These are phyloP conservation scores for mouse (Mus musculus) DNA, from an alignment of 2,113 vertebrate species.

Conservation along the genomic window DNA sequence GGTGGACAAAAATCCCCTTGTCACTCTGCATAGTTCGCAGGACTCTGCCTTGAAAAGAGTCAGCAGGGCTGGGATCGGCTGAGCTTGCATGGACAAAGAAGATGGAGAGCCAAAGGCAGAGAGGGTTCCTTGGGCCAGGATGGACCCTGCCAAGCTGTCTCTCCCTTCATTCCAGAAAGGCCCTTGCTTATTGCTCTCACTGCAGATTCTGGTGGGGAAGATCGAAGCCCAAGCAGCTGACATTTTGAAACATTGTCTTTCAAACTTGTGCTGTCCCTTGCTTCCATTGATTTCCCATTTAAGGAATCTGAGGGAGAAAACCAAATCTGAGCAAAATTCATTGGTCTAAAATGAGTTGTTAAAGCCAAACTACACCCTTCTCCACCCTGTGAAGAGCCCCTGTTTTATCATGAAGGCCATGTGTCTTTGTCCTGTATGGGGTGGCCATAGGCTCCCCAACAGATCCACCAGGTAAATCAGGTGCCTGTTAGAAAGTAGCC, in stretches of 20 bases:
- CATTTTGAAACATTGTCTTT: slow-evolving; percentile 89
- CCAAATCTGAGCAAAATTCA: slow-evolving; percentile 82
- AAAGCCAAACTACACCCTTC: slow-evolving; percentile 14
- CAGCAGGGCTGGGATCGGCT: slow-evolving; percentile 71
- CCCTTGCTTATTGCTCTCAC: slow-evolving; percentile 82
- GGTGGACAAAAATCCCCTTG: slow-evolving; percentile 38
- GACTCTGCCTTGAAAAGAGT: slow-evolving; percentile 14
- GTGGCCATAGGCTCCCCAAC: not conserved
- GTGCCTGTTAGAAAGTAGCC: slow-evolving; percentile 59
- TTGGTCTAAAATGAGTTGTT: slow-evolving; percentile 74
- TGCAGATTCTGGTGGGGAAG: slow-evolving; percentile 83
- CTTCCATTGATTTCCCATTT: slow-evolving; percentile 86
- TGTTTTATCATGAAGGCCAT: slow-evolving; percentile 55
- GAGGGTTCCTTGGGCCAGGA: not conserved
- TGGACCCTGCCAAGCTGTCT: slow-evolving; percentile 77
- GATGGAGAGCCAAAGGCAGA: slow-evolving; percentile 57
- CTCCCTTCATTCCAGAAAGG: slow-evolving; percentile 80
- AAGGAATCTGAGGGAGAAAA: slow-evolving; percentile 82
- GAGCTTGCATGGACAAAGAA: slow-evolving; percentile 67
- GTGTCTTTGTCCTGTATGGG: slow-evolving; percentile 64
- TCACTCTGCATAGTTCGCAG: not conserved
- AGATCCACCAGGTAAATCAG: slow-evolving; percentile 63
- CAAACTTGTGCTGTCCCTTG: slow-evolving; percentile 77
- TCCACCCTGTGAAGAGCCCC: not conserved
- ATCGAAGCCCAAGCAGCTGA: slow-evolving; percentile 87